Evolutionary conservation across 2,888 invertebrate species (phyloP).

Genomic region (Gerris lacustris): DNA sequence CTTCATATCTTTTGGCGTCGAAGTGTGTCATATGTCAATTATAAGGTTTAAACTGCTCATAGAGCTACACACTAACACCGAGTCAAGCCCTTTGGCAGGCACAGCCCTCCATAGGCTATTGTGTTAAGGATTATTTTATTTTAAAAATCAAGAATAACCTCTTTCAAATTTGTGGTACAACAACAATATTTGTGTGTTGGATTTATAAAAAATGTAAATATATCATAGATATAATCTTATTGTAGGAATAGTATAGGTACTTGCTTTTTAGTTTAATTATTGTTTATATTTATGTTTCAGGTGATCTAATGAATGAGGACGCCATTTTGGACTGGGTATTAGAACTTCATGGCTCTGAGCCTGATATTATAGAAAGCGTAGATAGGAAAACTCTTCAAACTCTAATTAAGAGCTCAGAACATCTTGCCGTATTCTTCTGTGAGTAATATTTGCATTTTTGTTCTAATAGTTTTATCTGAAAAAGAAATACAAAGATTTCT

Average conservation of each 20-base stretch:
- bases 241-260: background rate
- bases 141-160: no score
- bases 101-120: no score
- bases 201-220: background rate
- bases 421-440: slow-evolving; percentile 87
- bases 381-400: slow-evolving; percentile 81
- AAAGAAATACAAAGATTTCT: no score
- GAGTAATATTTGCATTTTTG: slow-evolving; percentile 36
- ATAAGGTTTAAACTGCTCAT: no score
- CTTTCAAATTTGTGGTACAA: no score
- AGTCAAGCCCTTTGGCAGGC: no score
- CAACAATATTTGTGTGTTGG: background rate
- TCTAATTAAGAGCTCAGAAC: slow-evolving; percentile 78
- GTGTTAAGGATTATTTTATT: no score
- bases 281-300: slow-evolving; percentile 26
- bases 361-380: slow-evolving; percentile 81
- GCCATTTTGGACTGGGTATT: slow-evolving; percentile 81
- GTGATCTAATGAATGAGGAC: slow-evolving; percentile 81
- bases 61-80: no score
- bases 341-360: slow-evolving; percentile 66
- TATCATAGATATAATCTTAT: background rate
- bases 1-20: no score
- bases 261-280: no score
- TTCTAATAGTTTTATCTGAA: background rate
- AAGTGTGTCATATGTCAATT: no score